Evolutionary conservation across 2,888 invertebrate species (phyloP).

Genomic region (Chymomyza caudatula): DNA sequence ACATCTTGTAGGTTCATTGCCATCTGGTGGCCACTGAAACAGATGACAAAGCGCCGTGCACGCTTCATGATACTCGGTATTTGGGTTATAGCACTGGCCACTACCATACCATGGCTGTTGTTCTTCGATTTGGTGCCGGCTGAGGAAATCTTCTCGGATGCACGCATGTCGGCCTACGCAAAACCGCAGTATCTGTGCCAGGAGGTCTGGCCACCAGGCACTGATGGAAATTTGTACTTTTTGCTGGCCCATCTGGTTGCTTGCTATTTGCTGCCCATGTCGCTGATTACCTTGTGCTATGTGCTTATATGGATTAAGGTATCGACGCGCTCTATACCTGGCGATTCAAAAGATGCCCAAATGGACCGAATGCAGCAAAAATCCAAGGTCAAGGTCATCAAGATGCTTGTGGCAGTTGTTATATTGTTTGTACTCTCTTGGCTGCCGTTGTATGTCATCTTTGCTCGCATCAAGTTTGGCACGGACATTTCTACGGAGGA

Average conservation of each 20-base stretch:
- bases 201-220: slow-evolving; percentile 91
- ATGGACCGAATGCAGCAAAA: slow-evolving; percentile 96
- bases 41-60: slow-evolving; percentile 92
- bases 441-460: slow-evolving; percentile 94
- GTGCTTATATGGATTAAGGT: slow-evolving; percentile 94
- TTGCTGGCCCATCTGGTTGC: slow-evolving; percentile 91
- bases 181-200: slow-evolving; percentile 86
- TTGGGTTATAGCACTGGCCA: slow-evolving; percentile 91
- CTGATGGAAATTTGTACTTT: slow-evolving; percentile 91
- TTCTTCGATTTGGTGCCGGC: slow-evolving; percentile 86
- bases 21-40: slow-evolving; percentile 96
- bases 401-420: slow-evolving; percentile 95
- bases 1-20: slow-evolving; percentile 90
- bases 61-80: slow-evolving; percentile 92
- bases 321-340: slow-evolving; percentile 91
- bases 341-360: slow-evolving; percentile 93
- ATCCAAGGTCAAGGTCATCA: slow-evolving; percentile 95
- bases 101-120: slow-evolving; percentile 93
- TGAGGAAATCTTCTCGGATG: slow-evolving; percentile 80
- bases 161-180: slow-evolving; percentile 82
- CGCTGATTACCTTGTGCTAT: slow-evolving; percentile 94
- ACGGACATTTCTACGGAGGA: slow-evolving; percentile 86
- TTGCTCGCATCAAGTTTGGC: slow-evolving; percentile 90
- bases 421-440: slow-evolving; percentile 95
- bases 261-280: slow-evolving; percentile 94